Percentiles rank a stretch among this genome's conserved stretches.
Evolutionary conservation across 2,888 invertebrate species (phyloP).

Genomic region (Orgyia antiqua): DNA sequence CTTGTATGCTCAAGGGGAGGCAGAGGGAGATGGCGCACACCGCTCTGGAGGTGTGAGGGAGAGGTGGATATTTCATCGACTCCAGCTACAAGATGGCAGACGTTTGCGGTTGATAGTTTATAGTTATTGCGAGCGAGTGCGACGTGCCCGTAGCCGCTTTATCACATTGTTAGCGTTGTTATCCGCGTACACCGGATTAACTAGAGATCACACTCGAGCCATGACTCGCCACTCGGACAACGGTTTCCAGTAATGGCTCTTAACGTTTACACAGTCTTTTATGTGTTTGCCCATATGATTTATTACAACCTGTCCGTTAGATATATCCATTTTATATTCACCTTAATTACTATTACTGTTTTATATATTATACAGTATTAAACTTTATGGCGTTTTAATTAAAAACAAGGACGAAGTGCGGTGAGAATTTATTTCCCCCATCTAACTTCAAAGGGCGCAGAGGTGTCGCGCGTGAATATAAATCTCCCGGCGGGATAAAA

Average conservation of each 20-base stretch:
- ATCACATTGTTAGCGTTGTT: constrained; percentile 76
- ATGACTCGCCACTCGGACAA: constrained; percentile 40
- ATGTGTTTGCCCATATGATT: constrained; percentile 26
- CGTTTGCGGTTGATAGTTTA: constrained; percentile 77
- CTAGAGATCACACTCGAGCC: constrained; percentile 57
- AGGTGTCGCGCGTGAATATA: constrained; percentile 66
- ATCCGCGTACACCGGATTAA: constrained; percentile 70
- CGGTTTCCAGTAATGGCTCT: constrained; percentile 56
- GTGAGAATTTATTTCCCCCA: constrained; percentile 62
- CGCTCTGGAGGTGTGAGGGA: constrained; percentile 46
- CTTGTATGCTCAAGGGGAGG: constrained; percentile 45
- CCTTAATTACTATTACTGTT: constrained; percentile 28
- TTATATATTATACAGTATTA: constrained; percentile 38
- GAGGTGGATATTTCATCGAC: constrained; percentile 69
- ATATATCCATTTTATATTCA: constrained; percentile 17
- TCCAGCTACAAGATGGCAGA: constrained; percentile 73
- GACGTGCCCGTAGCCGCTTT: constrained; percentile 68
- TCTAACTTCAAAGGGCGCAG: constrained; percentile 69
- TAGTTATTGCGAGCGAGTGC: constrained; percentile 74
- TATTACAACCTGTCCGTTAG: constrained; percentile 18
- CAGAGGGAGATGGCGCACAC: constrained; percentile 40
- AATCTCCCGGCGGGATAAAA: constrained; percentile 62
- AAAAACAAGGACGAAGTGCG: constrained; percentile 56
- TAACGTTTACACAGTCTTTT: constrained; percentile 45
- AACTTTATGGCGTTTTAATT: constrained; percentile 66